A percentile compares a stretch with the other conserved stretches of the same genome.
These are phyloP conservation scores for Crenichthys baileyi DNA, from an alignment of 2,797 vertebrate genomes.

Conservation along the genomic window DNA sequence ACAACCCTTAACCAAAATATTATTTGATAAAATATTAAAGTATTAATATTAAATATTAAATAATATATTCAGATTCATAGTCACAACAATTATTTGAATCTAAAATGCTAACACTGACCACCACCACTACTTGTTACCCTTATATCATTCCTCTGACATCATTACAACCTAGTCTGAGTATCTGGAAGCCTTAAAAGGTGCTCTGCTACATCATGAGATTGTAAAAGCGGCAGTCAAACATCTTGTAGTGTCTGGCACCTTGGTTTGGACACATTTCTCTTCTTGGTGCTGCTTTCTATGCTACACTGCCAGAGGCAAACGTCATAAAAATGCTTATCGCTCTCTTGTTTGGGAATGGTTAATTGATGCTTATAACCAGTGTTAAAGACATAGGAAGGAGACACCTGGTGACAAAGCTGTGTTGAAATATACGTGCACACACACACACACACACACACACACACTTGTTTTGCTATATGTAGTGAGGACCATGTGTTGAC, in stretches of 20 bases:
- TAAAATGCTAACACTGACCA: too few relatives aligned
- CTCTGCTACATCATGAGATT: slow-evolving; percentile 33
- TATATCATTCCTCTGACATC: slow-evolving; percentile 11
- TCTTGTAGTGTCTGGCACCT: slow-evolving; percentile 37
- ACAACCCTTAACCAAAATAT: too few relatives aligned
- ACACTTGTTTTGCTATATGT: too few relatives aligned
- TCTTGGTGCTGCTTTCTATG: slow-evolving; percentile 31
- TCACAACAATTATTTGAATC: too few relatives aligned
- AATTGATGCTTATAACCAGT: slow-evolving; percentile 67
- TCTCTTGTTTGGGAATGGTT: slow-evolving; percentile 57
- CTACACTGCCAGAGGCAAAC: slow-evolving; percentile 44
- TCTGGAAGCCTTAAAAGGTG: slow-evolving; percentile 32
- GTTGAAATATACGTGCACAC: slow-evolving; percentile 5
- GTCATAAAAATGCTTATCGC: slow-evolving; percentile 43
- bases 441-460: slow-evolving; percentile 17
- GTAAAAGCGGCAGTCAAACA: slow-evolving; percentile 49
- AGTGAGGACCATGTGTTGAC: too few relatives aligned
- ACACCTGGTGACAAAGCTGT: slow-evolving; percentile 54
- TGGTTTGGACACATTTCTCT: slow-evolving; percentile 40
- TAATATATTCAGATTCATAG: too few relatives aligned
- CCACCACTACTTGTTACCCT: background rate
- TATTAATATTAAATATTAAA: too few relatives aligned
- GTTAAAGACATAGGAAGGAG: slow-evolving; percentile 39
- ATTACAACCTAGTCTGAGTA: slow-evolving; percentile 3
- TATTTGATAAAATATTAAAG: too few relatives aligned